Percentiles rank a stretch among this genome's conserved stretches.
phyloP scores from a whole-genome alignment of 2,888 invertebrate species.

The Plemyria rubiginata region DNA sequence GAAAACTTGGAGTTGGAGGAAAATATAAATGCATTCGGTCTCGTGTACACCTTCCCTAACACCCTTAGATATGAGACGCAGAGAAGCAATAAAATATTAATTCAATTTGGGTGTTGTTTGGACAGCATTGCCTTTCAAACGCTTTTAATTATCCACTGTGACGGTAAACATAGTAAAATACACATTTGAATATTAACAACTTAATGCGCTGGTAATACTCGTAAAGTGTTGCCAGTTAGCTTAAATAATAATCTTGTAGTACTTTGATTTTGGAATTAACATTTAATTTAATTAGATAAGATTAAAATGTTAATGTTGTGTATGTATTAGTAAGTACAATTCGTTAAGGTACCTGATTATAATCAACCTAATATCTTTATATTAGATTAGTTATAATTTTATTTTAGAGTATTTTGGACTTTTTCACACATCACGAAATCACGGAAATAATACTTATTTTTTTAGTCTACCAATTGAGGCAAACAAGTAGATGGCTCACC shows the following conservation, averaged over 20 bases:
- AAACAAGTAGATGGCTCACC: too few species aligned
- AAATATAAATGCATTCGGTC: background rate
- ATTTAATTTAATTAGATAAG: background rate
- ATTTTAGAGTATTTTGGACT: too few species aligned
- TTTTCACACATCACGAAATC: too few species aligned
- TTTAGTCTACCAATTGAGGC: too few species aligned
- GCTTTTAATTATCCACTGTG: slow-evolving; percentile 37
- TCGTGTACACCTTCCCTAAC: slow-evolving; percentile 20
- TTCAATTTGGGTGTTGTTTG: slow-evolving; percentile 43
- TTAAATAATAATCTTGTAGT: background rate
- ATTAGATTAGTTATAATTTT: too few species aligned
- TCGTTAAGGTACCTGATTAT: too few species aligned
- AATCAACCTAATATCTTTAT: too few species aligned
- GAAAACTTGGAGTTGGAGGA: background rate
- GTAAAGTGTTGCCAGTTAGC: slow-evolving; percentile 26
- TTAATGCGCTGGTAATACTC: slow-evolving; percentile 27
- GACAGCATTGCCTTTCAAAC: slow-evolving; percentile 32
- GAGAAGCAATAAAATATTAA: slow-evolving; percentile 42
- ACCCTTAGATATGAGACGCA: slow-evolving; percentile 15
- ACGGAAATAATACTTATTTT: too few species aligned
- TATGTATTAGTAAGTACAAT: too few species aligned
- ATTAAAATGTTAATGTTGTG: too few species aligned
- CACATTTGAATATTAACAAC: slow-evolving; percentile 35
- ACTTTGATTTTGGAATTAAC: background rate
- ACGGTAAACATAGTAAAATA: slow-evolving; percentile 29